Evolutionary conservation across 2,888 invertebrate genomes (phyloP).

Genomic region (Hirtodrosophila histrioides): DNA sequence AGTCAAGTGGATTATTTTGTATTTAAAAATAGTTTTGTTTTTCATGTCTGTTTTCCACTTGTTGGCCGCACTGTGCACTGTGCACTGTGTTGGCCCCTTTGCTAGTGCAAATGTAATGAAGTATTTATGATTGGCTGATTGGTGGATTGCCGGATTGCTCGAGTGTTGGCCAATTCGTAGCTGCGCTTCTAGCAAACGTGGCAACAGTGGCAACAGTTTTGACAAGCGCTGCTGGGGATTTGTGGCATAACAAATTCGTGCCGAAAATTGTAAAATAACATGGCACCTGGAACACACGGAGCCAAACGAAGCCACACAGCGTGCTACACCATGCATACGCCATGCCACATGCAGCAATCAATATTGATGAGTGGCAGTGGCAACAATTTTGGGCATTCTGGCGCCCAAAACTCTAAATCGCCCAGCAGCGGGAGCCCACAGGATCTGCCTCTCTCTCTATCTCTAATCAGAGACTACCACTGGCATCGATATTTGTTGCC

Average conservation of each 20-base stretch:
- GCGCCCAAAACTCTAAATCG: conserved; percentile 18
- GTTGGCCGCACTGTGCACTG: conserved; percentile 13
- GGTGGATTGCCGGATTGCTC: conserved; percentile 37
- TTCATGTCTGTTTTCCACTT: too few species aligned
- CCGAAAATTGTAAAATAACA: conserved; percentile 61
- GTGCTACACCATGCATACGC: conserved; percentile 1
- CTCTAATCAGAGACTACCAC: conserved; percentile 8
- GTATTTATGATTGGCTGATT: conserved; percentile 73
- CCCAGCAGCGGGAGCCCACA: neutral
- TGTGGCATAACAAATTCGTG: conserved; percentile 69
- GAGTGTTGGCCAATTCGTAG: conserved; percentile 36
- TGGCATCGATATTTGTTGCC: conserved; percentile 38
- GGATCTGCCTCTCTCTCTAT: conserved; percentile 4
- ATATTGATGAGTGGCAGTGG: conserved; percentile 67
- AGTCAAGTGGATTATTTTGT: too few species aligned
- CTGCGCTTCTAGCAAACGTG: conserved; percentile 45
- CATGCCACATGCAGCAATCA: conserved; percentile 45
- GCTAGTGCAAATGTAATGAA: conserved; percentile 62
- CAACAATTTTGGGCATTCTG: conserved; percentile 36
- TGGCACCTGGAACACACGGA: conserved; percentile 27
- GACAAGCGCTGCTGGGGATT: conserved; percentile 75
- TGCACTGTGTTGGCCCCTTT: conserved; percentile 24
- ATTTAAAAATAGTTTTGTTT: too few species aligned
- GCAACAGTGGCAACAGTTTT: conserved; percentile 43
- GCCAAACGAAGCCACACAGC: neutral